Percentiles rank a stretch among this genome's conserved stretches.
Evolutionary conservation across 2,888 invertebrate genomes (phyloP).

Genomic region (Epirrita christyi): DNA sequence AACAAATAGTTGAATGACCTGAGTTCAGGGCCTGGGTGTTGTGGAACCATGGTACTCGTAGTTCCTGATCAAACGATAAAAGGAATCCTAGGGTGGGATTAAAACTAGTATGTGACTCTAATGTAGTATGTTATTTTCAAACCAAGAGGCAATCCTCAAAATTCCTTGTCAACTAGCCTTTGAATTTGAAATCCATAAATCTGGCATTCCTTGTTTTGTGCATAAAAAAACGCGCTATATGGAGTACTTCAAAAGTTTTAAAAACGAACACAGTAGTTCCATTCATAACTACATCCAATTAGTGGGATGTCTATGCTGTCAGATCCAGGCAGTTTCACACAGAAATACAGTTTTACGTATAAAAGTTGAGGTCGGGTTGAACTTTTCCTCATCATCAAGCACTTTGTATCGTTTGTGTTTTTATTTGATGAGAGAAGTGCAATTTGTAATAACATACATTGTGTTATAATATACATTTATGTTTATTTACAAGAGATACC

Average conservation of each 20-base stretch:
- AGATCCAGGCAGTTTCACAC: slow-evolving; percentile 15
- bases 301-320: slow-evolving; percentile 40
- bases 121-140: no score
- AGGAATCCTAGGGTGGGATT: no score
- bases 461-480: no score
- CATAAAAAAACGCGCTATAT: background rate
- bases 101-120: no score
- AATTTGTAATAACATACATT: background rate
- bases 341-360: slow-evolving; percentile 1
- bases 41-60: no score
- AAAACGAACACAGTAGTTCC: no score
- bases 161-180: background rate
- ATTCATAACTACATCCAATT: slow-evolving; percentile 51
- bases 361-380: background rate
- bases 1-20: no score
- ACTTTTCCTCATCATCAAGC: slow-evolving; percentile 11
- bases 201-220: background rate
- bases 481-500: no score
- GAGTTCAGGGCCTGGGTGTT: no score
- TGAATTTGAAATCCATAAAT: slow-evolving; percentile 2
- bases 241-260: no score
- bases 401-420: slow-evolving; percentile 17
- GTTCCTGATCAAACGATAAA: no score
- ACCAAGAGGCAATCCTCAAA: no score
- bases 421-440: slow-evolving; percentile 9